A percentile compares a stretch with the other conserved stretches of the same genome.
Conservation (phyloP, 2,888 invertebrate species). For the Pogonocherus hispidulus region DNA sequence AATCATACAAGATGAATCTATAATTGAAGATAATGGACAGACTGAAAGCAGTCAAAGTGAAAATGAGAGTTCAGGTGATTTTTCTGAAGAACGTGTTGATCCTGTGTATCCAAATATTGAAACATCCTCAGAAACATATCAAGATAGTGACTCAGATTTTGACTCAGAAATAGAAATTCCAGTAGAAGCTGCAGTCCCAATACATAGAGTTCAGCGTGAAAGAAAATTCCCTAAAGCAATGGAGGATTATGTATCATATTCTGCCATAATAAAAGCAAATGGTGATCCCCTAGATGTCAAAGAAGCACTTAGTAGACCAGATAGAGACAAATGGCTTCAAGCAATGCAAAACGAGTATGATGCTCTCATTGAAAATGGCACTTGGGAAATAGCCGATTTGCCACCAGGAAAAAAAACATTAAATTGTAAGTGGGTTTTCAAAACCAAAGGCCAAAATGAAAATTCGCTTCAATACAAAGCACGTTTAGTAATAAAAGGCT, state of each 20-base stretch:
- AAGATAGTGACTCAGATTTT: no score
- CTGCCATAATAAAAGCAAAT: background rate
- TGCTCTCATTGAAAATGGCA: conserved; percentile 1
- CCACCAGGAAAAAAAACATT: background rate
- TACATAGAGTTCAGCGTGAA: background rate
- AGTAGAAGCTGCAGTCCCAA: background rate
- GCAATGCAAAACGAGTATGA: conserved; percentile 8
- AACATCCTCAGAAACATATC: no score
- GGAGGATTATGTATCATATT: conserved; percentile 13
- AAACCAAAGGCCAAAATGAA: no score
- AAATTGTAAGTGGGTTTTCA: background rate
- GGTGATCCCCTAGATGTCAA: no score
- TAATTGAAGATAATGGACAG: no score
- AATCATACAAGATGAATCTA: no score
- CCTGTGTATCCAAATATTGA: no score
- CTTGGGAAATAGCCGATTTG: background rate
- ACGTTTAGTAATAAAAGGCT: no score
- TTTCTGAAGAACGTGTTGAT: background rate
- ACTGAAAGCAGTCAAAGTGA: background rate
- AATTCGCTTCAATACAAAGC: background rate
- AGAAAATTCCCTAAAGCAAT: conserved; percentile 9
- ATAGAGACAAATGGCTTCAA: conserved; percentile 9
- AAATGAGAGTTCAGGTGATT: conserved; percentile 4
- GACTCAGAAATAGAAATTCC: no score
- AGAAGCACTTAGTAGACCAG: no score